Evolutionary conservation across 2,888 invertebrate genomes (phyloP), one percentile per base, ranked within the genome.

Genomic region (Bombylius major): DNA sequence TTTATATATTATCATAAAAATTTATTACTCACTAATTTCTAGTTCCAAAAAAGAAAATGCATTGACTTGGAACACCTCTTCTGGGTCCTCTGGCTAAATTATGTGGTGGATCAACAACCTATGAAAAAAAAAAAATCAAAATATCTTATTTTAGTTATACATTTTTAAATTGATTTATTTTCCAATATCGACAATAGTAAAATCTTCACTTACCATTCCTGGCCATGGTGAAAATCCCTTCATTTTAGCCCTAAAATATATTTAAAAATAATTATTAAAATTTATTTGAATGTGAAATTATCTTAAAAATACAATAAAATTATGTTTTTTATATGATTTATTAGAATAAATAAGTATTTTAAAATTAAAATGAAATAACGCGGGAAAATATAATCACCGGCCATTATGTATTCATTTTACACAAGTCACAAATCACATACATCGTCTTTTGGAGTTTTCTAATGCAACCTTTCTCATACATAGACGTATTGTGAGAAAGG

Each of bases 151-250:
- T 33, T 44, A 50, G 47, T 51, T 47, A 31, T 32, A 31, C 13
- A 36, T 34, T 49, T 36, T 44, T n/a, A 33, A 34, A 23, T 23
- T 2, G 23, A 23, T 23, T 23, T 23, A 1, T 23, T 23, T 23
- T 23, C 23, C 3, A 2, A 23, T 23, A 23, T 23, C 23, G 23
- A 23, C 23, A 3, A 23, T 2, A 23, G 3, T 23, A 50, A 12
- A 34, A n/a, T 42, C 31, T 68, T 73, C 72, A 84, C 89, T 87
- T 83, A 95, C 94, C 84, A 90, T 89, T 77, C 92, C 94, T 61
- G 96, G 95, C 96, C 96, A 96, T 62, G 93, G 90, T 64, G 92
- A 89, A 78, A 91, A 95, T 65, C 93, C 91, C 80, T 93, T 95
- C 93, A 96, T 93, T 82, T 94, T 95, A 58, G 95, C 94, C 95